Evolutionary conservation across 2,113 vertebrate species (phyloP).

Genomic region (Sylvilagus bachmani): DNA sequence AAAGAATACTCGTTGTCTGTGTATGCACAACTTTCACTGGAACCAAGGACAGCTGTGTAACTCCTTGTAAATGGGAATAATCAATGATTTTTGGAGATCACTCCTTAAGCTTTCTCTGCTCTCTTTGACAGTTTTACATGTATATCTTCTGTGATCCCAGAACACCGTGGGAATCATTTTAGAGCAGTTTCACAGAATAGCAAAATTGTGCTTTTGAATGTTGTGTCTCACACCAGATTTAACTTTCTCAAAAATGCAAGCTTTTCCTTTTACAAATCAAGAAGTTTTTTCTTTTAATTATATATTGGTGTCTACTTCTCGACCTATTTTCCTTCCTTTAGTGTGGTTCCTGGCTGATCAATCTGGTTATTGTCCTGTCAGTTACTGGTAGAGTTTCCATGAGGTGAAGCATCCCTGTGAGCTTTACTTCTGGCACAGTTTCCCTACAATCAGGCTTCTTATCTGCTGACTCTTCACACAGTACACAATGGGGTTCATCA

Average conservation of each 20-base stretch:
- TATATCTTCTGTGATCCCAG: neutral
- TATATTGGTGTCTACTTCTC: neutral
- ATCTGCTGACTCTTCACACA: conserved; percentile 66
- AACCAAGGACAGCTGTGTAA: neutral
- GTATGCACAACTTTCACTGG: neutral
- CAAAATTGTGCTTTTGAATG: neutral
- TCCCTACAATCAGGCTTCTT: conserved; percentile 45
- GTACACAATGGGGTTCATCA: conserved; percentile 72
- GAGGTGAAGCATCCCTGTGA: neutral
- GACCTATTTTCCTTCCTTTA: neutral
- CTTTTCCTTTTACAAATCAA: no score
- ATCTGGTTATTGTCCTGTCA: neutral
- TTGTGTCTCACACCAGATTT: neutral
- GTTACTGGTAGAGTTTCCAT: neutral
- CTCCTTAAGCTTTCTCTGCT: neutral
- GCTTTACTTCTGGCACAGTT: conserved; percentile 51
- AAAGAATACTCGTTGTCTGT: neutral
- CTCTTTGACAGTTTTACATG: neutral
- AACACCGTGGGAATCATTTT: neutral
- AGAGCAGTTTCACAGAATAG: neutral
- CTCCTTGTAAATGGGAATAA: neutral
- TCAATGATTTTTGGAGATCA: neutral
- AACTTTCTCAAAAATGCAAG: neutral
- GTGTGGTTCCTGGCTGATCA: neutral
- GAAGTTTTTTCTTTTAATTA: neutral